A percentile compares a stretch with the other conserved stretches of the same genome.
These are phyloP conservation scores for Camponotus fellah DNA, from an alignment of 2,888 invertebrate species.

Conservation along the genomic window DNA sequence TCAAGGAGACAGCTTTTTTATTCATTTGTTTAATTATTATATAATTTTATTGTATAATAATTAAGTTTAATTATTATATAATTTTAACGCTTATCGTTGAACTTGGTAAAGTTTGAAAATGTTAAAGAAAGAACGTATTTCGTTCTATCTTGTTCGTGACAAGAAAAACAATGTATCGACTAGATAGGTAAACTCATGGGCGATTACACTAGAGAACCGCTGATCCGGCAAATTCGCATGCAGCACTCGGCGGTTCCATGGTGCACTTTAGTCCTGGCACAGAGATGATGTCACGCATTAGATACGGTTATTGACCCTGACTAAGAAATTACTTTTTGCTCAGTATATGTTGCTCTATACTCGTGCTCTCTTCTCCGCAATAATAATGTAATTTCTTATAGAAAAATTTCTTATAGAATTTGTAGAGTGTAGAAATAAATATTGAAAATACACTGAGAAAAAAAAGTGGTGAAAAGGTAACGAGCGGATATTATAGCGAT, in stretches of 20 bases:
- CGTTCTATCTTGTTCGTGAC: neutral
- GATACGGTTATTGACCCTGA: constrained; percentile 17
- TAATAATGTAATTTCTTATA: neutral
- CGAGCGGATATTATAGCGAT: no score
- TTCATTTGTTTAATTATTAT: neutral
- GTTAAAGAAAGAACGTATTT: neutral
- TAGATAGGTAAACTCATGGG: constrained; percentile 31
- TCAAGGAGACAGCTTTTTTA: neutral
- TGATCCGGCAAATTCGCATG: constrained; percentile 37
- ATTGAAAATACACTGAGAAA: no score
- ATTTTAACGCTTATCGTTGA: neutral
- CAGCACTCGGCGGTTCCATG: constrained; percentile 27
- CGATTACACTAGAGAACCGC: constrained; percentile 28
- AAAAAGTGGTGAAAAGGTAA: no score
- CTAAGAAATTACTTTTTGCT: constrained; percentile 31
- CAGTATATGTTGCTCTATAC: neutral
- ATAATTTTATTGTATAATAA: no score
- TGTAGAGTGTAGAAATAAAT: neutral
- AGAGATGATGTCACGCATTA: constrained; percentile 30
- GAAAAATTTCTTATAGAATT: constrained; percentile 10
- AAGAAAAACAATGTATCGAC: constrained; percentile 18
- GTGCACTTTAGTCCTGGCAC: constrained; percentile 16
- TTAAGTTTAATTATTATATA: neutral
- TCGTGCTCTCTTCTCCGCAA: neutral
- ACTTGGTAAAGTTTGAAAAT: neutral